A percentile compares a stretch with the other conserved stretches of the same genome.
phyloP scores from a whole-genome alignment of 2,113 vertebrate genomes.

The Perccottus glenii region DNA sequence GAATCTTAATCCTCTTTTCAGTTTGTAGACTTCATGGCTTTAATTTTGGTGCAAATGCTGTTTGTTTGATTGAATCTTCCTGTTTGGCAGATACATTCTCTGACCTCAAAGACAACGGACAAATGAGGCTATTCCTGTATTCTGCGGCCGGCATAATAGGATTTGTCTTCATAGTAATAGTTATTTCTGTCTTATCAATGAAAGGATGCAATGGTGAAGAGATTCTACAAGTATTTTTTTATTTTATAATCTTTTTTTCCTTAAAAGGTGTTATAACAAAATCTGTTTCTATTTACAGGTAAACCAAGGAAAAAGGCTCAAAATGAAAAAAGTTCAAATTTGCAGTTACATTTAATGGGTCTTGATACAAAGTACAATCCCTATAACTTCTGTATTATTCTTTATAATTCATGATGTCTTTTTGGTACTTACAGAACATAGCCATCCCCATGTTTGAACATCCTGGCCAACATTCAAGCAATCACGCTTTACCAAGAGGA shows the following conservation, averaged over 20 bases:
- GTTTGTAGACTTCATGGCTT: too few relatives aligned
- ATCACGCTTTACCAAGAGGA: conserved; percentile 9
- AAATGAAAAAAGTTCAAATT: conserved; percentile 23
- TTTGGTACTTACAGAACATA: conserved; percentile 44
- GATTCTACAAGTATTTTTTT: background rate
- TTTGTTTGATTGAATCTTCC: background rate
- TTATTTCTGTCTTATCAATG: conserved; percentile 49
- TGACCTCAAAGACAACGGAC: rapidly evolving
- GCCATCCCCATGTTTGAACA: conserved; percentile 32
- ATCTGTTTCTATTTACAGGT: conserved; percentile 23
- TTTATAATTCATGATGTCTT: background rate
- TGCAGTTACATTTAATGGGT: background rate
- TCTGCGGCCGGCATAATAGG: conserved; percentile 42
- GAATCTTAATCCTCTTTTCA: background rate
- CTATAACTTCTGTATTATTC: background rate
- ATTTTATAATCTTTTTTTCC: background rate
- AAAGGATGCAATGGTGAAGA: conserved; percentile 56
- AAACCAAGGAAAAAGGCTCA: conserved; percentile 17
- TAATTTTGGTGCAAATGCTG: background rate
- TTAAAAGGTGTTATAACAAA: background rate
- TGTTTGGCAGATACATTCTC: background rate
- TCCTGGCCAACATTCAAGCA: background rate
- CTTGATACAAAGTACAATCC: background rate
- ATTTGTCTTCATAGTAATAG: conserved; percentile 53
- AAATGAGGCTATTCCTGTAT: conserved; percentile 40